Conservation (phyloP, 2,888 invertebrate species). For the Andrena fulva region DNA sequence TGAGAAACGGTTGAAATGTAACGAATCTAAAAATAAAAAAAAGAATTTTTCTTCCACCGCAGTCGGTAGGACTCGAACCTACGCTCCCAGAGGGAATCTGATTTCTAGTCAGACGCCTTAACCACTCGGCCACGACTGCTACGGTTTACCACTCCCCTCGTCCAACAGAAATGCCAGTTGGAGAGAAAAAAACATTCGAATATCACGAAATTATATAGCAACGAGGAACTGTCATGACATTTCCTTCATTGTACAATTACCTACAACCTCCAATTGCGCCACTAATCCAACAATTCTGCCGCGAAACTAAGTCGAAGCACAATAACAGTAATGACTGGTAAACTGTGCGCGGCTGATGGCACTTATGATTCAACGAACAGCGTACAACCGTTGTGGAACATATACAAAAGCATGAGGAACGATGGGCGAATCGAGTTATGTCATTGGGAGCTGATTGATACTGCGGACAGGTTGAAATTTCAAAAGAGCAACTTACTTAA, state of each 20-base stretch:
- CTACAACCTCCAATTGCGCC: neutral
- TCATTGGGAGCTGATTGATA: neutral
- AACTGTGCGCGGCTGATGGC: neutral
- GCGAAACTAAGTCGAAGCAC: neutral
- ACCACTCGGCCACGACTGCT: constrained; percentile 94
- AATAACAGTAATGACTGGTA: neutral
- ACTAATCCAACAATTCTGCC: neutral
- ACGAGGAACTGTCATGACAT: neutral
- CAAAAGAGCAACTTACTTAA: constrained; percentile 58
- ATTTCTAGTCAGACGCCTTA: constrained; percentile 96
- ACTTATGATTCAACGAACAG: neutral
- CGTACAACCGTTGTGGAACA: neutral
- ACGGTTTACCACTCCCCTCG: constrained; percentile 87
- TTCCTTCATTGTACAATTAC: neutral
- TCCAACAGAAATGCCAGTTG: rapidly evolving
- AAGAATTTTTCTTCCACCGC: constrained; percentile 91
- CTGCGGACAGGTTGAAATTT: neutral
- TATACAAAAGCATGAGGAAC: neutral
- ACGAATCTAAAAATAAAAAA: constrained; percentile 2
- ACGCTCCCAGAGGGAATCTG: constrained; percentile 96
- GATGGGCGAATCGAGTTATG: neutral
- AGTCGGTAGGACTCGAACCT: constrained; percentile 96
- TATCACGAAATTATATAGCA: neutral
- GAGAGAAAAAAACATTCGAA: neutral
- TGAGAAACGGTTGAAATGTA: neutral